Evolutionary conservation across 2,113 vertebrate species (phyloP).

Genomic region (Xenus cinereus): DNA sequence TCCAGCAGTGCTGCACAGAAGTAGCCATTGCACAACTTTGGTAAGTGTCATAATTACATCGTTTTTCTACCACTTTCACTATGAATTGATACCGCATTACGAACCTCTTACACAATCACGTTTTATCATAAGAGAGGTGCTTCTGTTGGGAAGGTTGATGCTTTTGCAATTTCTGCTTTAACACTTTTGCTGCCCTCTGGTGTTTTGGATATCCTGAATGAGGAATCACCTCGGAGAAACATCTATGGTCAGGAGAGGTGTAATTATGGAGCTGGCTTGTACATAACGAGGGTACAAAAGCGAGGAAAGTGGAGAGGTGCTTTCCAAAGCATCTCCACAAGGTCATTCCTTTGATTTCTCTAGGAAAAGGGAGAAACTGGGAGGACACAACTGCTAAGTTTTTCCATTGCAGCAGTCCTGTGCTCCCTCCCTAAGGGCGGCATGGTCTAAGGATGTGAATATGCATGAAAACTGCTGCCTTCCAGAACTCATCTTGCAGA

Average conservation of each 20-base stretch:
- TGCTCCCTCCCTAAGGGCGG: not conserved
- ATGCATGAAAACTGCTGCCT: not conserved
- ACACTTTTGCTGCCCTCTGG: slow-evolving; percentile 58
- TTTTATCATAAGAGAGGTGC: not conserved
- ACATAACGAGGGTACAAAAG: not conserved
- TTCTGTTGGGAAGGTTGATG: not conserved
- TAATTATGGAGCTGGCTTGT: not conserved
- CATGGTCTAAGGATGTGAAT: not conserved
- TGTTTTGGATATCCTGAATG: not conserved
- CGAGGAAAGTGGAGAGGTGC: not conserved
- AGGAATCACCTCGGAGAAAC: not conserved
- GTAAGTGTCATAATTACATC: not conserved
- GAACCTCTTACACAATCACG: not conserved
- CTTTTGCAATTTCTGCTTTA: slow-evolving; percentile 1
- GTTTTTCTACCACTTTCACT: not conserved
- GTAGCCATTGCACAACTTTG: not conserved
- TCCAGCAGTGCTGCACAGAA: not conserved
- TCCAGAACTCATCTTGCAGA: slow-evolving; percentile 19
- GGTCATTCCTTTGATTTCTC: not conserved
- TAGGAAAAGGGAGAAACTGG: not conserved
- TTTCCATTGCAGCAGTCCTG: not conserved
- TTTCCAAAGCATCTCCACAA: not conserved
- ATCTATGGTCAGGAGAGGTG: not conserved
- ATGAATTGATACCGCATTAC: not conserved
- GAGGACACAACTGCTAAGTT: not conserved